phyloP scores from a whole-genome alignment of 2,797 vertebrate genomes.

The Gobio occitaniae region DNA sequence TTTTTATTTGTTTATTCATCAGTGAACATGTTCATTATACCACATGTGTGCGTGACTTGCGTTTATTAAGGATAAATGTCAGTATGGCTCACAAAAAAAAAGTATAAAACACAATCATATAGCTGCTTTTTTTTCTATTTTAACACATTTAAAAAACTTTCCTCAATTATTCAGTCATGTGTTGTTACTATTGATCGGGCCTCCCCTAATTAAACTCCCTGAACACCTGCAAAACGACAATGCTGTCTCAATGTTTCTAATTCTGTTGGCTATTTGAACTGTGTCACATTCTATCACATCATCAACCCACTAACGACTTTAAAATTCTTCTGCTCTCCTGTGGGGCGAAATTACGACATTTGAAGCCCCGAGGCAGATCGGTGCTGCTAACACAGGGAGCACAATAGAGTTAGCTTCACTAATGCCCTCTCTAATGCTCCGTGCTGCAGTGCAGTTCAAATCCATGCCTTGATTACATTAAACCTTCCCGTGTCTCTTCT shows the following conservation, averaged over 20 bases:
- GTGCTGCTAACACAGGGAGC: slow-evolving; percentile 50
- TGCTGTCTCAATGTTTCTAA: slow-evolving; percentile 25
- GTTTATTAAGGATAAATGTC: background rate
- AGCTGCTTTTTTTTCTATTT: background rate
- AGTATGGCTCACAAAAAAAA: background rate
- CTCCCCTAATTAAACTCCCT: slow-evolving; percentile 16
- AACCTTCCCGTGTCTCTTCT: slow-evolving; percentile 53
- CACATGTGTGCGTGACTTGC: background rate
- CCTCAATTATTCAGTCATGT: background rate
- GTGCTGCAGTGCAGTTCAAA: slow-evolving; percentile 42
- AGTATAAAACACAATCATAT: background rate
- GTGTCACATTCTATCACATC: slow-evolving; percentile 50
- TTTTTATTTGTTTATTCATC: slow-evolving; percentile 24
- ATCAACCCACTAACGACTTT: slow-evolving; percentile 39
- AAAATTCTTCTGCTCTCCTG: slow-evolving; percentile 50
- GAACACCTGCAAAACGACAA: slow-evolving; percentile 33
- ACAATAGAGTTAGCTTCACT: slow-evolving; percentile 60
- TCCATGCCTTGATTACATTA: slow-evolving; percentile 57
- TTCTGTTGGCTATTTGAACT: slow-evolving; percentile 46
- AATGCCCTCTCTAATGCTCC: slow-evolving; percentile 48
- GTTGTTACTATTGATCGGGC: background rate
- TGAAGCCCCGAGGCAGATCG: slow-evolving; percentile 41
- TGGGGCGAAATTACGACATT: slow-evolving; percentile 44
- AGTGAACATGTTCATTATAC: slow-evolving; percentile 4
- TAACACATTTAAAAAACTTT: background rate